Evolutionary conservation across 2,888 invertebrate species (phyloP).

Genomic region (Leptinotarsa juncta): DNA sequence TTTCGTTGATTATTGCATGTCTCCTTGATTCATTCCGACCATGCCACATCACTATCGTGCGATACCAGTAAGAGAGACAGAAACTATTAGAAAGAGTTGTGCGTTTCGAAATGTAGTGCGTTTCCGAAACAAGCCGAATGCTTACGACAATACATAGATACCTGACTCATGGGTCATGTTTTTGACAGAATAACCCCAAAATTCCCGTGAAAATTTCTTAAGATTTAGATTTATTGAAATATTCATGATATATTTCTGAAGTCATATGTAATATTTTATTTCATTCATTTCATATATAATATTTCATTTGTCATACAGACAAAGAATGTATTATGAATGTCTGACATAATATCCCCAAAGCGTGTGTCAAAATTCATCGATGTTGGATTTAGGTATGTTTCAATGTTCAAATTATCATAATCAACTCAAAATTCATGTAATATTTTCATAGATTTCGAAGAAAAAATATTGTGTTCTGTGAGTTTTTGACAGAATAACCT

Average conservation of each 20-base stretch:
- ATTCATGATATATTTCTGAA: neutral
- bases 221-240: neutral
- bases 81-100: neutral
- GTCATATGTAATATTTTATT: too few species aligned
- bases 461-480: neutral
- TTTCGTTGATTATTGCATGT: slow-evolving; percentile 37
- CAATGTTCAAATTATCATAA: neutral
- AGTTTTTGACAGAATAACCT: slow-evolving; percentile 1
- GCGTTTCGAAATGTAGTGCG: neutral
- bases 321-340: neutral
- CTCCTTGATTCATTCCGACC: neutral
- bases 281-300: too few species aligned
- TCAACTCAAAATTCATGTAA: neutral
- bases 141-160: neutral
- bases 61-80: slow-evolving; percentile 23
- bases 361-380: neutral
- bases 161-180: neutral
- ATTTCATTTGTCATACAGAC: too few species aligned
- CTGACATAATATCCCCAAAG: neutral
- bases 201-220: neutral
- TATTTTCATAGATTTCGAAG: neutral
- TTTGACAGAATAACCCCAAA: slow-evolving; percentile 18
- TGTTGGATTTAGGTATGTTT: too few species aligned
- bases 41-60: slow-evolving; percentile 21
- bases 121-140: neutral